A percentile compares a stretch with the other conserved stretches of the same genome.
Conservation (phyloP, 2,797 vertebrate species). For the Mallotus villosus region DNA sequence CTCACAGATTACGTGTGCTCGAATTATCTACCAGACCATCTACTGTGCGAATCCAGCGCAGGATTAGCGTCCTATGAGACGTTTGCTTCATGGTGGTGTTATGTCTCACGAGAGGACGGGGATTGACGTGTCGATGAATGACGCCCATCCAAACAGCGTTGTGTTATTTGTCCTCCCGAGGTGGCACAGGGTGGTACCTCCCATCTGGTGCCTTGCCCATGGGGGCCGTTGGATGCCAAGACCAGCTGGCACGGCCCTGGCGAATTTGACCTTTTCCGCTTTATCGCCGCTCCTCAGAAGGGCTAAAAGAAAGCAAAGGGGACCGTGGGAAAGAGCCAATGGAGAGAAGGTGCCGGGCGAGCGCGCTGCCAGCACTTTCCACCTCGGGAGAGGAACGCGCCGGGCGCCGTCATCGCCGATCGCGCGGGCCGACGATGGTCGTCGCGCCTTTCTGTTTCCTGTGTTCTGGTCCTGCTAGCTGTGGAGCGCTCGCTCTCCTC, state of each 20-base stretch:
- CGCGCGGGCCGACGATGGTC: too few species aligned
- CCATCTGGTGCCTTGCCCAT: too few species aligned
- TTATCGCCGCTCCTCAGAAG: not conserved
- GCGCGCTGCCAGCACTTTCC: not conserved
- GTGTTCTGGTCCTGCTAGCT: too few species aligned
- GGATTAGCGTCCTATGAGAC: not conserved
- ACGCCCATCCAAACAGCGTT: not conserved
- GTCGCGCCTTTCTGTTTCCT: too few species aligned
- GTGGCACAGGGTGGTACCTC: not conserved
- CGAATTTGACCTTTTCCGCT: not conserved
- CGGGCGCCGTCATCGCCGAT: too few species aligned
- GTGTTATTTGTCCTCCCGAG: not conserved
- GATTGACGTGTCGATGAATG: not conserved
- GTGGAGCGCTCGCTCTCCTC: too few species aligned
- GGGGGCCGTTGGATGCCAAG: too few species aligned
- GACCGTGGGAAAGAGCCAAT: not conserved
- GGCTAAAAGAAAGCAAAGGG: not conserved
- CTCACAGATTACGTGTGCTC: not conserved
- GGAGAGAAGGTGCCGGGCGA: too few species aligned
- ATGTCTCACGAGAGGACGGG: too few species aligned
- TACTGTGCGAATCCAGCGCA: not conserved
- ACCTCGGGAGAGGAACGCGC: too few species aligned
- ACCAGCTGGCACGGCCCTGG: not conserved
- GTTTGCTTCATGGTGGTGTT: not conserved
- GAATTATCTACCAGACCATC: not conserved